phyloP scores from a whole-genome alignment of 2,113 vertebrate genomes.

The Egretta garzetta region DNA sequence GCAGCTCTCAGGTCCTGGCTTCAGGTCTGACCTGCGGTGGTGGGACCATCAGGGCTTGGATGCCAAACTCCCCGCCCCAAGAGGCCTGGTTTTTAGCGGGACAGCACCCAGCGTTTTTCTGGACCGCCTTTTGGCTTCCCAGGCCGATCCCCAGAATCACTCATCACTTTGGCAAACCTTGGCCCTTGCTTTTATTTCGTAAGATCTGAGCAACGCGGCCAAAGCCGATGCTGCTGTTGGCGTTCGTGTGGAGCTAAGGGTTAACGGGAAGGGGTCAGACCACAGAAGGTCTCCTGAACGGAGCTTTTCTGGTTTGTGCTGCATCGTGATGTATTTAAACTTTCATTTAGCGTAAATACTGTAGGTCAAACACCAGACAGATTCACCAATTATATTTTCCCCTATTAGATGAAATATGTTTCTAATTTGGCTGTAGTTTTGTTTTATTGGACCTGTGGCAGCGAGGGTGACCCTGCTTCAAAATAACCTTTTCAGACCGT shows the following conservation, averaged over 20 bases:
- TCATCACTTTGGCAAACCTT: neutral
- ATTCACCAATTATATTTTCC: conserved; percentile 73
- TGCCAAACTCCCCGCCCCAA: rapidly evolving
- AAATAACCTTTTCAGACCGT: conserved; percentile 60
- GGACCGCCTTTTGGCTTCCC: neutral
- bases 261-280: neutral
- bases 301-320: conserved; percentile 40
- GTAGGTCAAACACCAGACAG: conserved; percentile 75
- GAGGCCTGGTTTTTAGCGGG: neutral
- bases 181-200: neutral
- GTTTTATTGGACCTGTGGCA: conserved; percentile 77
- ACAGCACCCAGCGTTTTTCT: neutral
- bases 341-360: conserved; percentile 70
- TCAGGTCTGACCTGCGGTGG: neutral
- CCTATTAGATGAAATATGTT: conserved; percentile 74
- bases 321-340: conserved; percentile 70
- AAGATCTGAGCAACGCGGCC: neutral
- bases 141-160: neutral
- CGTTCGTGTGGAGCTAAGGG: neutral
- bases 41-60: neutral
- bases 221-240: conserved; percentile 45
- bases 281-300: neutral
- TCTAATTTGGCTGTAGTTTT: conserved; percentile 76
- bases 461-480: conserved; percentile 46
- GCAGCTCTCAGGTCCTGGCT: neutral